Evolutionary conservation across 2,888 invertebrate genomes (phyloP).

Genomic region (Thelaira solivaga): DNA sequence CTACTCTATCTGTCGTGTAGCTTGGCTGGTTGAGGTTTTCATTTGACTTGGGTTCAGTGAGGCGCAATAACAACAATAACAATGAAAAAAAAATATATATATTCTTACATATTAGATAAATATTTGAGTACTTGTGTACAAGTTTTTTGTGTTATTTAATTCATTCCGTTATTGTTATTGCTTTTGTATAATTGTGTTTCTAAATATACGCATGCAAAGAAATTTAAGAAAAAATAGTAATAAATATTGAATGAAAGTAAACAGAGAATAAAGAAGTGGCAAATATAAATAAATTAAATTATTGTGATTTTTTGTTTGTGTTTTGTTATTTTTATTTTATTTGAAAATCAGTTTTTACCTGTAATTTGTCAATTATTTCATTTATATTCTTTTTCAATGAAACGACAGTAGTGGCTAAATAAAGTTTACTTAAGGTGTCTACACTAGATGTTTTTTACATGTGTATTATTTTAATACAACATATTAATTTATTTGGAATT

Average conservation of each 20-base stretch:
- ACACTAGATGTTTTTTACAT: too few species aligned
- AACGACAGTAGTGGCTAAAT: too few species aligned
- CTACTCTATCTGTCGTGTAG: too few species aligned
- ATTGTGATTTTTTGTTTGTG: constrained; percentile 18
- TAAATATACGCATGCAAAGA: constrained; percentile 4
- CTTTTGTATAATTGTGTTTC: constrained; percentile 32
- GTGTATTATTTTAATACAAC: too few species aligned
- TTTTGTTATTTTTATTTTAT: constrained; percentile 5
- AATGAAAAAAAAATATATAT: constrained; percentile 21
- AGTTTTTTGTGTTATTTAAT: constrained; percentile 48
- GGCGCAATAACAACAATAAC: constrained; percentile 10
- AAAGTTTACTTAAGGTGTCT: too few species aligned
- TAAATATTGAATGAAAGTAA: constrained; percentile 35
- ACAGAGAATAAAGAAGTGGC: constrained; percentile 6
- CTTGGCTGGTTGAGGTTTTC: constrained; percentile 15
- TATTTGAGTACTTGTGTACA: constrained; percentile 55
- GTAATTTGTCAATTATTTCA: constrained; percentile 14
- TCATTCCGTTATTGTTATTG: constrained; percentile 41
- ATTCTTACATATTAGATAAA: constrained; percentile 54
- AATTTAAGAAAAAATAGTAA: background rate
- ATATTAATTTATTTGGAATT: too few species aligned
- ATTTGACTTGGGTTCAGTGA: background rate
- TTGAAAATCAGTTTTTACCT: constrained; percentile 31
- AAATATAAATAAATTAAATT: constrained; percentile 9
- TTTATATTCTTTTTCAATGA: too few species aligned